These are phyloP conservation scores for Pristionchus japonicus DNA, from an alignment of 2,888 invertebrate species.

Conservation along the genomic window DNA sequence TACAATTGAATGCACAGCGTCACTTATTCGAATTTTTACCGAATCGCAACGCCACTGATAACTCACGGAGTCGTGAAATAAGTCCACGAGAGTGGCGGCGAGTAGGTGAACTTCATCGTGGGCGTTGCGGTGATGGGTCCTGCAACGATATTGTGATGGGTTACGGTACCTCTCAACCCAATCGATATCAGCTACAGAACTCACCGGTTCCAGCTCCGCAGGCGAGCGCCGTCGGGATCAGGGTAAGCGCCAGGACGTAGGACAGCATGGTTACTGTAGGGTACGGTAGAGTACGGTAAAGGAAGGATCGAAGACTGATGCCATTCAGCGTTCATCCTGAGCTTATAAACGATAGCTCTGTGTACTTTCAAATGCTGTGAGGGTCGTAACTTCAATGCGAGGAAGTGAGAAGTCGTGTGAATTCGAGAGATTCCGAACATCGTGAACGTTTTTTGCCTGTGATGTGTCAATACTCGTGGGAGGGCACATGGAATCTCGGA, in stretches of 20 bases:
- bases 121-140: slow-evolving; percentile 28
- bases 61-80: neutral
- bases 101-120: neutral
- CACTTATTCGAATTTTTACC: too few species aligned
- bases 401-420: neutral
- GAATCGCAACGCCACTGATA: too few species aligned
- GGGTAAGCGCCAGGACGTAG: neutral
- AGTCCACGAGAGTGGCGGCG: neutral
- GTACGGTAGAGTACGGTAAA: neutral
- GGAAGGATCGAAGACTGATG: neutral
- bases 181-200: neutral
- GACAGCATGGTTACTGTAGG: neutral
- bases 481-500: neutral
- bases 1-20: too few species aligned
- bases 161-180: too few species aligned
- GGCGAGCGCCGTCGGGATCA: neutral
- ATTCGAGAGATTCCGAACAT: neutral
- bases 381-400: neutral
- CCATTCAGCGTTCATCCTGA: neutral
- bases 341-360: neutral
- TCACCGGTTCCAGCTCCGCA: slow-evolving; percentile 31
- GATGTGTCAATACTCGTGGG: neutral
- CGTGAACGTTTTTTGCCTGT: neutral
- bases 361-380: neutral
- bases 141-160: neutral